Percentiles rank a stretch among this genome's conserved stretches.
Conservation (phyloP, 2,113 vertebrate genomes). For the Lophotis ruficrista region DNA sequence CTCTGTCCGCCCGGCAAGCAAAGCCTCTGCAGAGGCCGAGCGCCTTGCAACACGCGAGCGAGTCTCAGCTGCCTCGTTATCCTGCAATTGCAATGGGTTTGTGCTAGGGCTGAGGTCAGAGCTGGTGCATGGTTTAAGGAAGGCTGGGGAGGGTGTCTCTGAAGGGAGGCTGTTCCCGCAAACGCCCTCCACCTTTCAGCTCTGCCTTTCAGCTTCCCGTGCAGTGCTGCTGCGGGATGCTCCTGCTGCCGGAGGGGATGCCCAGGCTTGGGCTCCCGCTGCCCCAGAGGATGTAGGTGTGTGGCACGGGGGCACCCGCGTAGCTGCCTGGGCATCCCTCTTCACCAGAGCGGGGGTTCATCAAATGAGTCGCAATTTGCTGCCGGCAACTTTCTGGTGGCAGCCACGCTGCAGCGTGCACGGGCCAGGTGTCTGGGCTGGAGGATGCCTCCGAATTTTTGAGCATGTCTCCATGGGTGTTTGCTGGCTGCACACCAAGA, state of each 20-base stretch:
- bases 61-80: neutral
- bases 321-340: neutral
- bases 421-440: conserved; percentile 51
- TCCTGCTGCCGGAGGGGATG: neutral
- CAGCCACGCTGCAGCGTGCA: neutral
- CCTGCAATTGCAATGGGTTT: neutral
- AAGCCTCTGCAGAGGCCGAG: neutral
- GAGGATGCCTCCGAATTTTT: conserved; percentile 58
- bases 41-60: neutral
- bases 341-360: neutral
- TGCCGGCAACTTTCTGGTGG: neutral
- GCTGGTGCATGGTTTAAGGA: neutral
- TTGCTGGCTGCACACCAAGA: conserved; percentile 69
- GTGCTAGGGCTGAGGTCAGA: neutral
- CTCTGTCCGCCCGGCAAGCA: neutral
- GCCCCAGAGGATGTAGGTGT: neutral
- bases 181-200: neutral
- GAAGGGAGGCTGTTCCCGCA: neutral
- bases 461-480: conserved; percentile 65
- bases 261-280: neutral
- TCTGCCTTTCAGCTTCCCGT: fast-evolving
- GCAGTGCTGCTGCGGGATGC: fast-evolving
- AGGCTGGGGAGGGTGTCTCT: neutral
- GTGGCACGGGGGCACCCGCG: fast-evolving
- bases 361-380: neutral